A percentile compares a stretch with the other conserved stretches of the same genome.
Conservation (phyloP, 2,113 vertebrate species). For the Mobula birostris region DNA sequence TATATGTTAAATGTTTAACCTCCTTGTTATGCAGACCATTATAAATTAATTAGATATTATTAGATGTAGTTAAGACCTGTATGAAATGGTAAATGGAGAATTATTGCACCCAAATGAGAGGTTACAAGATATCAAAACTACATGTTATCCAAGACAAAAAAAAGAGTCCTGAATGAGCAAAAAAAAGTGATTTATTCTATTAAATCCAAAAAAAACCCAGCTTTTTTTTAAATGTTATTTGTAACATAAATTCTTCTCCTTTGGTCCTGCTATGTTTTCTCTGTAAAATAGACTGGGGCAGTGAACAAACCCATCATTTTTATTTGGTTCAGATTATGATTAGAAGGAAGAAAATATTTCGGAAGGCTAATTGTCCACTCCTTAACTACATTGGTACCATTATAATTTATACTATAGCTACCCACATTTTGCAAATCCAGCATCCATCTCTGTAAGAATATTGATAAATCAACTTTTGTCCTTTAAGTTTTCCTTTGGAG, state of each 20-base stretch:
- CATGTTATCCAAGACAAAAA: background rate
- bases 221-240: background rate
- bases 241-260: background rate
- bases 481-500: background rate
- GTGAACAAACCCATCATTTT: background rate
- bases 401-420: background rate
- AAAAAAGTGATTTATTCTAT: background rate
- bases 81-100: slow-evolving; percentile 19
- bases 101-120: slow-evolving; percentile 28
- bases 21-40: slow-evolving; percentile 20
- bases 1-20: slow-evolving; percentile 33
- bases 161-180: background rate
- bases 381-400: background rate
- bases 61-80: slow-evolving; percentile 12
- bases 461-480: background rate
- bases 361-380: background rate
- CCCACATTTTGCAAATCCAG: background rate
- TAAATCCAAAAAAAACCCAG: background rate
- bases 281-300: background rate
- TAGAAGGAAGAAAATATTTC: background rate
- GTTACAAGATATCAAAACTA: background rate
- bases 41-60: slow-evolving; percentile 33
- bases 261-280: background rate
- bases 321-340: background rate
- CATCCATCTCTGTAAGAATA: background rate